Evolutionary conservation across 2,888 invertebrate species (phyloP), one percentile per base, ranked within the genome.

Genomic region (Onchidella celtica): DNA sequence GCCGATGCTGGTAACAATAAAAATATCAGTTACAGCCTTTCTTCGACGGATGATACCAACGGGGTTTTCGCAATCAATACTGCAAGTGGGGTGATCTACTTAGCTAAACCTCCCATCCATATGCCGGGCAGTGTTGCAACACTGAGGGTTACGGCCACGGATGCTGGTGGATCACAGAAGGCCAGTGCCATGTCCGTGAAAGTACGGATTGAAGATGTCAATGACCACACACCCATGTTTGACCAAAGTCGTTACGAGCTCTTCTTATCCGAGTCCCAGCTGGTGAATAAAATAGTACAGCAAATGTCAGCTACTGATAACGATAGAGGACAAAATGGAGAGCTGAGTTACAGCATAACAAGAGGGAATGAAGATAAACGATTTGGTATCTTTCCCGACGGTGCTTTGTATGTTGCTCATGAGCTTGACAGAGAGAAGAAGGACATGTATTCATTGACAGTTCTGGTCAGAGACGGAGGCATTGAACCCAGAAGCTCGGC

Each of bases 301-400:
- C 81, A 85, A 61, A 83, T 92, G 11, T 84, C 84, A 21, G 92
- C 93, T 17, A 85, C 84, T 21, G 93, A 92, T 85, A 83, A 68
- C 6, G 93, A 93, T 82, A 63, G 73, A 36, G 92, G 92, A 1
- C 65, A 81, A 38, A 92, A 92, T 85, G 90, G 89, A 32, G 77
- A 87, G 34, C 85, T 92, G 4, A 81, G 83, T 1, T 93, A 91
- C 93, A 95, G 95, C 68, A 97, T 99, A 73, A 95, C 95, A 0
- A 97, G 97, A 91, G 98, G 98, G 1, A 98, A 98, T 91, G 94
- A 94, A 6, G 97, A 97, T 89, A 95, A 95, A 66, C 96, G 96
- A 91, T 99, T 99, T 93, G 98, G 98, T 0, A 96, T 99, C 61
- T 99, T 99, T 91, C 99, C 99, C 0, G 98, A 98, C 94, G 99